phyloP scores from a whole-genome alignment of 2,797 vertebrate species.

The Rhodeus uyekii region DNA sequence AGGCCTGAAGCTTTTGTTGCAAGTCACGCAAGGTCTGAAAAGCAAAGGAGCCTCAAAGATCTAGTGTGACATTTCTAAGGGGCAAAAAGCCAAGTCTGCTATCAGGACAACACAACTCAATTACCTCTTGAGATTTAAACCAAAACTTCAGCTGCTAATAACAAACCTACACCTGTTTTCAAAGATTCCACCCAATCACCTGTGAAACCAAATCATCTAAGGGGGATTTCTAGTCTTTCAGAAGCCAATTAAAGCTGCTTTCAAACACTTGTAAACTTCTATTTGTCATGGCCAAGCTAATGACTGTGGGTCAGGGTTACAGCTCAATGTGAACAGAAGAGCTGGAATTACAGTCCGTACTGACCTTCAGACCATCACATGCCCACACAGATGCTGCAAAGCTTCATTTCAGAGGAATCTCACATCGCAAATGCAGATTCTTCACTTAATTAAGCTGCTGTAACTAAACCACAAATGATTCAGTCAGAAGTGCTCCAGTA shows the following conservation, averaged over 20 bases:
- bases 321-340: slow-evolving; percentile 24
- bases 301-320: slow-evolving; percentile 16
- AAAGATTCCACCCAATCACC: neutral
- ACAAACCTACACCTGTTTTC: neutral
- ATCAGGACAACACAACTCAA: neutral
- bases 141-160: neutral
- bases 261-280: slow-evolving; percentile 19
- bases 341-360: slow-evolving; percentile 8
- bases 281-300: slow-evolving; percentile 1
- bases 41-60: neutral
- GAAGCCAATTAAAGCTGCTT: slow-evolving; percentile 31
- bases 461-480: slow-evolving; percentile 8
- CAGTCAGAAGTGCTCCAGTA: neutral
- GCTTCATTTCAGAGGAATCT: slow-evolving; percentile 33
- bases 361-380: slow-evolving; percentile 26
- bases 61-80: neutral
- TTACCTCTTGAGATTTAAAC: neutral
- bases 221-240: neutral
- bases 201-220: slow-evolving; percentile 1
- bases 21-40: neutral
- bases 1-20: neutral
- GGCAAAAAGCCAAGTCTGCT: neutral
- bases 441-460: slow-evolving; percentile 43
- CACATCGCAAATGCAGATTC: slow-evolving; percentile 23
- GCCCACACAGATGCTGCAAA: slow-evolving; percentile 28